A percentile compares a stretch with the other conserved stretches of the same genome.
Evolutionary conservation across 2,888 invertebrate genomes (phyloP).

Genomic region (Lepetodrilus schrolli): DNA sequence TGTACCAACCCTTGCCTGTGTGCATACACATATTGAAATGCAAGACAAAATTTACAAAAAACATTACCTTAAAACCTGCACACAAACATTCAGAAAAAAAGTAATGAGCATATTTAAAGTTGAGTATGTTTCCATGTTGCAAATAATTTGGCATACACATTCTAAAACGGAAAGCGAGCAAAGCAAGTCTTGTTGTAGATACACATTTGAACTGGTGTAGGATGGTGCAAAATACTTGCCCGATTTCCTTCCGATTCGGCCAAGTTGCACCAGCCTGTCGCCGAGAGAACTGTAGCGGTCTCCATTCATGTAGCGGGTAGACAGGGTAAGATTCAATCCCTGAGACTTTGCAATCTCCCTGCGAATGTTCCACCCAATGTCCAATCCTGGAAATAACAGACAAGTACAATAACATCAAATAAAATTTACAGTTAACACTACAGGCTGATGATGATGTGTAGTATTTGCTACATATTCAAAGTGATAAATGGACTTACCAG

Average conservation of each 20-base stretch:
- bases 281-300: constrained; percentile 54
- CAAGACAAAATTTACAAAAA: too few species aligned
- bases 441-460: neutral
- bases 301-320: constrained; percentile 57
- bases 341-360: constrained; percentile 54
- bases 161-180: too few species aligned
- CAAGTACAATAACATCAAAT: too few species aligned
- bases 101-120: too few species aligned
- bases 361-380: constrained; percentile 57
- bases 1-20: constrained; percentile 72
- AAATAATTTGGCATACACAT: too few species aligned
- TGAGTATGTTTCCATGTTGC: too few species aligned
- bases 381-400: constrained; percentile 54
- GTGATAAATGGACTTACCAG: constrained; percentile 50
- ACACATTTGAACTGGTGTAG: too few species aligned
- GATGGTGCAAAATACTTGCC: too few species aligned
- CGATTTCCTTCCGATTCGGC: constrained; percentile 67
- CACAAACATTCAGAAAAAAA: too few species aligned
- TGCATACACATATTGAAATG: too few species aligned
- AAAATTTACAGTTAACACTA: neutral
- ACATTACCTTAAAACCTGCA: too few species aligned
- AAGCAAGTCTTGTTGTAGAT: too few species aligned
- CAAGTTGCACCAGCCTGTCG: constrained; percentile 55
- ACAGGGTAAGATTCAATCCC: constrained; percentile 50
- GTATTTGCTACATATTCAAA: neutral